A percentile compares a stretch with the other conserved stretches of the same genome.
Conservation (phyloP, 2,888 invertebrate species). For the Temnothorax unifasciatus region DNA sequence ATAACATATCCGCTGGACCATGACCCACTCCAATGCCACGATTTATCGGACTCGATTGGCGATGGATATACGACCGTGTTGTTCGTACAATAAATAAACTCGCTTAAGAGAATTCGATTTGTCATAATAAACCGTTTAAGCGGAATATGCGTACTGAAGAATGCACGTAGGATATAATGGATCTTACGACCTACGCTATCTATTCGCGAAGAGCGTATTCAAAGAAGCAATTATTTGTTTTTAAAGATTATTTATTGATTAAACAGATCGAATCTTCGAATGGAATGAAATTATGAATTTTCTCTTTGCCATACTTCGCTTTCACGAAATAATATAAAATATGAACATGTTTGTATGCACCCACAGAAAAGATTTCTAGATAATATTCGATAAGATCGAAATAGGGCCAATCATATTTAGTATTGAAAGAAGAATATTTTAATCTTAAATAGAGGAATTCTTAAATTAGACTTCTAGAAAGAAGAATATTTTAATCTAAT, state of each 20-base stretch:
- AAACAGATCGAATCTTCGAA: not conserved
- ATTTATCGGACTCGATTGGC: slow-evolving; percentile 35
- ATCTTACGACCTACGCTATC: not conserved
- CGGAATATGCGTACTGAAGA: slow-evolving; percentile 1
- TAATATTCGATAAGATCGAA: too few relatives aligned
- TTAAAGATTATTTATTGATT: not conserved
- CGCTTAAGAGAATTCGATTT: slow-evolving; percentile 32
- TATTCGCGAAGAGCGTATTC: not conserved
- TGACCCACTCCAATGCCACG: slow-evolving; percentile 45
- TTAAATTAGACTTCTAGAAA: too few relatives aligned
- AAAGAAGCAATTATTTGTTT: slow-evolving; percentile 4
- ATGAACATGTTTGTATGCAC: not conserved
- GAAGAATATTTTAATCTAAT: too few relatives aligned
- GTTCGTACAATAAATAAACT: slow-evolving; percentile 32
- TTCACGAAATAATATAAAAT: not conserved
- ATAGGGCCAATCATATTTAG: too few relatives aligned
- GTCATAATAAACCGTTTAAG: slow-evolving; percentile 35
- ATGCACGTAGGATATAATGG: not conserved
- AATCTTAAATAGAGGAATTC: too few relatives aligned
- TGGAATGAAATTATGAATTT: not conserved
- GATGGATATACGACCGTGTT: slow-evolving; percentile 31
- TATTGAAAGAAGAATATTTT: too few relatives aligned
- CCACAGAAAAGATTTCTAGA: too few relatives aligned
- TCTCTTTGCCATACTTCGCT: not conserved
- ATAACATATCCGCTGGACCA: slow-evolving; percentile 46